Evolutionary conservation across 2,888 invertebrate genomes (phyloP), one percentile per base, ranked within the genome.

Genomic region (Pachliopta kotzebuea): DNA sequence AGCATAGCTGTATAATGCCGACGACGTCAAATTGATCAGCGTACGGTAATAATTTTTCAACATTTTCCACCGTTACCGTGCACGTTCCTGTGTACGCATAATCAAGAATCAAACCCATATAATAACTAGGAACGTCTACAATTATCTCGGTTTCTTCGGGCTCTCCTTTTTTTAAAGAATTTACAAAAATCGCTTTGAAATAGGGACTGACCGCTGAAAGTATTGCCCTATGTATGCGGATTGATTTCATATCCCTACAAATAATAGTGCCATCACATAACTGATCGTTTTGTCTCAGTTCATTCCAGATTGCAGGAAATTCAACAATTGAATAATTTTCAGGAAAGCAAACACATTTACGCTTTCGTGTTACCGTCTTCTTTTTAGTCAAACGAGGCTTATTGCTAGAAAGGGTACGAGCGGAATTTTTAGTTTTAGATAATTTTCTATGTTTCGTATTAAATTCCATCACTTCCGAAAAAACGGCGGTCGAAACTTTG

Each of bases 11-110:
- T 37, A 96, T 93, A 21, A 96, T 92, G n/a, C 94, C 95, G 18
- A 95, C 89, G 9, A 96, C 93, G 76, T 95, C 95, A 75, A 96
- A 95, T 72, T 94, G 94, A 79, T 96, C 96, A 3, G 96, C 95
- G 67, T 93, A 93, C 0, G 94, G 94, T 58, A 96, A 82, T 50
- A 96, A 88, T 69, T 92, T 90, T 80, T 96, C 94, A 7, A 96
- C 95, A 77, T 95, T 96, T 31, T 93, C 93, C 50, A 92, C 88
- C 6, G 92, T 93, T 50, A 96, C 93, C 62, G 83, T 79, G 76
- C 95, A 95, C 21, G 90, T 85, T 52, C 95, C 95, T 4, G 95
- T 95, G 77, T 96, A 96, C 0, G 95, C 95, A 77, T 94, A 96
- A 75, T 96, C 95, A 62, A 97, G 92, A 66, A 96, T 93, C 52